Evolutionary conservation across 1,140 invertebrate genomes (phyloP), one percentile per base, ranked within the genome.

Genomic region (Hirudo medicinalis): DNA sequence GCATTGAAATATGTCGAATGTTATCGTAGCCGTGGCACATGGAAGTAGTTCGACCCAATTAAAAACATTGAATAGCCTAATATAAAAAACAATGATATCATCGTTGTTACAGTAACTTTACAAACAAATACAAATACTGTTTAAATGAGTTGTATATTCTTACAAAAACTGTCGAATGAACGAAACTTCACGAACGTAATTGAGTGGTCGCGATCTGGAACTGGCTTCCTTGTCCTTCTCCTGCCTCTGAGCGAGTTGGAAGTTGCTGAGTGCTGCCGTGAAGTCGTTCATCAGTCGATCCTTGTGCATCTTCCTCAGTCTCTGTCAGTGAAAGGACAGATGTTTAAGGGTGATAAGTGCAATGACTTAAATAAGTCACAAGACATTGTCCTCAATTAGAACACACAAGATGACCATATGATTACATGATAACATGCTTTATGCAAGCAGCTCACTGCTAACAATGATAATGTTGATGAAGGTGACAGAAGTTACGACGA

Each of bases 281-380:
- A 96, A 97, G 81, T 98, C 94, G 81, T 95, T 92, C 54, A 91
- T 89, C 57, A 99, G 84, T 49, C 92, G 85, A 77, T 97, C 94
- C 74, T 88, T 87, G 76, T 93, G 90, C 82, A 98, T 89, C 82
- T 92, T 93, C 77, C 89, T 86, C 76, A 93, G 89, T 73, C 90
- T 86, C 82, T 93, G 86, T 75, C 85, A 0, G 43, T 40, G 11
- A 11, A 40, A 49, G 15, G 9, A 40, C 4, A 40, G 0, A 49
- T 36, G 32, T 36, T 36, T 36, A 36, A 36, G 32, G 32, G 32
- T 36, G 6, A 36, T 36, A 36, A 36, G 32, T 36, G 32, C 32
- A 36, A 36, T 6, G 6, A 36, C 6, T 36, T 36, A 36, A 36
- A 36, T 36, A 36, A 36, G 2, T 36, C 6, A 3, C 6, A 36